These are phyloP conservation scores for Acipenser ruthenus DNA, from an alignment of 2,797 vertebrate genomes.

Conservation along the genomic window DNA sequence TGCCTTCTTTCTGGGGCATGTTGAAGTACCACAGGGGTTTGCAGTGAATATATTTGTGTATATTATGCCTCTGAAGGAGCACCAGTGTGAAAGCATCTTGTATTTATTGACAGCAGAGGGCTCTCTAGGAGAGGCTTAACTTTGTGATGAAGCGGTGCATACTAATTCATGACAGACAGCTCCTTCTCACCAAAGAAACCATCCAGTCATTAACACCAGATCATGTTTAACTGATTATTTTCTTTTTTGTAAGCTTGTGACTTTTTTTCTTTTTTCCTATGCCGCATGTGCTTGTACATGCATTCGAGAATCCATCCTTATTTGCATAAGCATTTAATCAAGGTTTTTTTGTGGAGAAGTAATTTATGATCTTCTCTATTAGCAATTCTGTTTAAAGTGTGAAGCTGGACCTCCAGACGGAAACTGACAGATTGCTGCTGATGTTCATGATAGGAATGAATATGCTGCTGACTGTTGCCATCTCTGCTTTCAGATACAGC, in stretches of 20 bases:
- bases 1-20: conserved; percentile 21
- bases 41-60: conserved; percentile 33
- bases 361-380: neutral
- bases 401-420: neutral
- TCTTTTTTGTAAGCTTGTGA: conserved; percentile 6
- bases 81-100: conserved; percentile 10
- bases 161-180: conserved; percentile 29
- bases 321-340: neutral
- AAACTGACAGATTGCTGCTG: conserved; percentile 1
- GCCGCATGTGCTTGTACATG: neutral
- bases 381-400: neutral
- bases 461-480: neutral
- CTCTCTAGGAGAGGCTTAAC: conserved; percentile 39
- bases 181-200: conserved; percentile 23
- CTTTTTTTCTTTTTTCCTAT: neutral
- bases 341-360: neutral
- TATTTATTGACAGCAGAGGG: conserved; percentile 45
- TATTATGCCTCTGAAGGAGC: conserved; percentile 17
- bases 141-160: conserved; percentile 27
- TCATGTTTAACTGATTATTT: conserved; percentile 24
- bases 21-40: conserved; percentile 21
- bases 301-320: neutral
- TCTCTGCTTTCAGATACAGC: neutral
- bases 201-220: conserved; percentile 5
- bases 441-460: neutral